Evolutionary conservation across 2,888 invertebrate genomes (phyloP).

Genomic region (Dynastes grantii): DNA sequence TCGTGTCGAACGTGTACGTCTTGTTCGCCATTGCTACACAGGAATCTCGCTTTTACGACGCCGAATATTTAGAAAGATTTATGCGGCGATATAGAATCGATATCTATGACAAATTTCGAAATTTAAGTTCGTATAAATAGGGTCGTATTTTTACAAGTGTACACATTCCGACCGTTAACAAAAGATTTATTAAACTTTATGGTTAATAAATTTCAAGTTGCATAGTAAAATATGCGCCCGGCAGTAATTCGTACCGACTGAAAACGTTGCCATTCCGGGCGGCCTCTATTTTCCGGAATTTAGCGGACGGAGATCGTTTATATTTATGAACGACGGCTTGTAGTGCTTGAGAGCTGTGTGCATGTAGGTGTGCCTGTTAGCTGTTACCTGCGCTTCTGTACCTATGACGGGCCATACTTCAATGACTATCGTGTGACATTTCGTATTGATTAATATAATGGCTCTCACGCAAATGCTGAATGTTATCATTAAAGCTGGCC

Average conservation of each 20-base stretch:
- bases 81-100: constrained; percentile 15
- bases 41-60: constrained; percentile 20
- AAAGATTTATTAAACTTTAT: constrained; percentile 45
- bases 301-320: constrained; percentile 29
- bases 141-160: constrained; percentile 44
- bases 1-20: no score
- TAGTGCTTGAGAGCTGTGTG: not conserved
- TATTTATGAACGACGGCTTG: constrained; percentile 35
- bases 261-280: constrained; percentile 9
- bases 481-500: not conserved
- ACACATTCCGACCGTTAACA: constrained; percentile 42
- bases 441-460: constrained; percentile 32
- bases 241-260: constrained; percentile 6
- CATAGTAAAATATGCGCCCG: constrained; percentile 42
- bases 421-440: constrained; percentile 33
- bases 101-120: constrained; percentile 38
- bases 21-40: not conserved
- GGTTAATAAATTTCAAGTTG: constrained; percentile 44
- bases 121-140: constrained; percentile 39
- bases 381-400: not conserved
- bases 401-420: not conserved
- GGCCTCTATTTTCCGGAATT: constrained; percentile 40
- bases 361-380: not conserved
- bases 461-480: not conserved
- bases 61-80: not conserved